Conservation (phyloP, 2,113 vertebrate genomes). For the Nerophis lumbriciformis region DNA sequence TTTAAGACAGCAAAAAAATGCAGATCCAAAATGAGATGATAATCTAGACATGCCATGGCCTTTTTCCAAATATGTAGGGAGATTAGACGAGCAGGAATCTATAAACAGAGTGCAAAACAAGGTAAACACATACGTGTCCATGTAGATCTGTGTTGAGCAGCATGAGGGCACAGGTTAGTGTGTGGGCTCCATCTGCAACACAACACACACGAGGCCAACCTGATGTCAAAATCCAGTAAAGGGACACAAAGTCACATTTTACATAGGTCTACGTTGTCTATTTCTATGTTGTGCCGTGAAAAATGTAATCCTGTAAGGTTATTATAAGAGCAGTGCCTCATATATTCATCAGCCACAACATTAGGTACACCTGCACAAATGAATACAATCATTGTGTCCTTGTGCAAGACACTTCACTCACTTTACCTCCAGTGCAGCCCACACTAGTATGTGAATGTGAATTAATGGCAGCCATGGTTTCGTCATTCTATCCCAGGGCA, state of each 20-base stretch:
- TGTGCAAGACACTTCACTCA: too few relatives aligned
- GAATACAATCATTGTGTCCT: too few relatives aligned
- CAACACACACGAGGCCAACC: conserved; percentile 19
- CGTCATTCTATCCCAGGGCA: too few relatives aligned
- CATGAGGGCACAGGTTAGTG: conserved; percentile 77
- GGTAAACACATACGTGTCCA: conserved; percentile 69
- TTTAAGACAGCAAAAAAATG: neutral
- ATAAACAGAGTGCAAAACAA: conserved; percentile 1
- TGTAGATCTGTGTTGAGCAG: conserved; percentile 77
- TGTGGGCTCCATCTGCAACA: conserved; percentile 74
- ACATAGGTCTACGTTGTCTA: neutral
- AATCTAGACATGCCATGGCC: conserved; percentile 7
- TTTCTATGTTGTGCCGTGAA: neutral
- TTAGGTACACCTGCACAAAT: neutral
- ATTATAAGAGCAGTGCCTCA: neutral
- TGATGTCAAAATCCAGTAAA: conserved; percentile 6
- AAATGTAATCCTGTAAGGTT: neutral
- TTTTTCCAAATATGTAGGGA: neutral
- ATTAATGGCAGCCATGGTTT: too few relatives aligned
- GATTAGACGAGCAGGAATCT: neutral
- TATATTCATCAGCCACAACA: neutral
- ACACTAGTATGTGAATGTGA: too few relatives aligned
- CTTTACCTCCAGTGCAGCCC: too few relatives aligned
- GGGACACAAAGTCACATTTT: neutral
- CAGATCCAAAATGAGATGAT: conserved; percentile 9